These are phyloP conservation scores for Acronicta alni DNA, from an alignment of 2,888 invertebrate species.

Conservation along the genomic window DNA sequence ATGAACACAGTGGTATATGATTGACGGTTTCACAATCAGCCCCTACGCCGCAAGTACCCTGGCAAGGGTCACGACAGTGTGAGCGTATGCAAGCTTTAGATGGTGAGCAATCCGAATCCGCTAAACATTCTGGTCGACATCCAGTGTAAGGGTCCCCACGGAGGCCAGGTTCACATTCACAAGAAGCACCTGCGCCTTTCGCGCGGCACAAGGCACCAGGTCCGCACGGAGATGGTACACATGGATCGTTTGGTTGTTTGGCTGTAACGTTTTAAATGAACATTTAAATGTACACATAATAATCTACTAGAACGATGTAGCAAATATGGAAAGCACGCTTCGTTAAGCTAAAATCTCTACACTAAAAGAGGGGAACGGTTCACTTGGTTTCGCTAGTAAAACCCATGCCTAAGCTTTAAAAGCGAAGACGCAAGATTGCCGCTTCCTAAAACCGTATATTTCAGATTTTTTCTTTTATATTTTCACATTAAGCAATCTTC, in stretches of 20 bases:
- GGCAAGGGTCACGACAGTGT: slow-evolving; percentile 95
- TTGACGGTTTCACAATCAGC: slow-evolving; percentile 93
- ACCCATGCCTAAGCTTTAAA: slow-evolving; percentile 89
- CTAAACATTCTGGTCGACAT: slow-evolving; percentile 95
- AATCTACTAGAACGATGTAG: slow-evolving; percentile 50
- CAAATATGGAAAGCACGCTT: slow-evolving; percentile 73
- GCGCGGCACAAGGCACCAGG: slow-evolving; percentile 94
- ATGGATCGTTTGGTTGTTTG: slow-evolving; percentile 91
- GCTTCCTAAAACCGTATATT: slow-evolving; percentile 51
- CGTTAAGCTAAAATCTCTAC: slow-evolving; percentile 54
- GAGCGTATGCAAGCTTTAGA: slow-evolving; percentile 94
- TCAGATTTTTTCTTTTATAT: slow-evolving; percentile 12
- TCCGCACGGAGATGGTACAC: slow-evolving; percentile 95
- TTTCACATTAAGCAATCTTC: slow-evolving; percentile 71
- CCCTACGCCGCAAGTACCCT: slow-evolving; percentile 94
- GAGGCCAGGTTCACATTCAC: slow-evolving; percentile 92
- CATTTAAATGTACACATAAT: slow-evolving; percentile 26
- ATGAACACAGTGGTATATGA: slow-evolving; percentile 92
- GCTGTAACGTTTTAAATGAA: slow-evolving; percentile 69
- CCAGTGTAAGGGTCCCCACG: slow-evolving; percentile 93
- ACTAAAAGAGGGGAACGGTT: slow-evolving; percentile 58
- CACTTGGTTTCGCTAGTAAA: slow-evolving; percentile 83
- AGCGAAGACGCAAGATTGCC: slow-evolving; percentile 78
- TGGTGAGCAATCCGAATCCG: slow-evolving; percentile 96
- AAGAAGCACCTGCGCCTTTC: slow-evolving; percentile 92